Conservation (phyloP, 2,888 invertebrate species). For the Ormyrus nitidulus region DNA sequence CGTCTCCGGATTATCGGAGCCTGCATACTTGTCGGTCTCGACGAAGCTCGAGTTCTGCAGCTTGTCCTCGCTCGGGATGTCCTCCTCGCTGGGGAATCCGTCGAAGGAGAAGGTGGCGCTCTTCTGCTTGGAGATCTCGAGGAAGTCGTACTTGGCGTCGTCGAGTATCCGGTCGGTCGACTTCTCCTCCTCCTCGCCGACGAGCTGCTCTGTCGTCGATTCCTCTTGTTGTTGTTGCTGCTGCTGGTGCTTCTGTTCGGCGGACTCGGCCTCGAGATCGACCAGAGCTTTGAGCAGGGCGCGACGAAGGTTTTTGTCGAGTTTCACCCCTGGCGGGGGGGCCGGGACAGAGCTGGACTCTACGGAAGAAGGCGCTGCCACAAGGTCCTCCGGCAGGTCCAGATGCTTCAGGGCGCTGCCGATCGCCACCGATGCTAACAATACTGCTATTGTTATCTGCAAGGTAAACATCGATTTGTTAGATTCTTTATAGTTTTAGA, state of each 20-base stretch:
- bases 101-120: conserved; percentile 65
- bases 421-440: conserved; percentile 53
- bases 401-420: conserved; percentile 38
- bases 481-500: too few species aligned
- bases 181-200: conserved; percentile 15
- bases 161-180: conserved; percentile 37
- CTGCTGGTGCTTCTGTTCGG: conserved; percentile 68
- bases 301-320: conserved; percentile 85
- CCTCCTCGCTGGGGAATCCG: conserved; percentile 67
- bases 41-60: conserved; percentile 72
- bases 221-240: conserved; percentile 47
- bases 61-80: conserved; percentile 70
- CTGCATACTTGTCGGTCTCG: conserved; percentile 65
- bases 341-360: background rate
- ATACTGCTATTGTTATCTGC: conserved; percentile 59
- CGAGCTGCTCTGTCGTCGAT: conserved; percentile 10
- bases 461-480: background rate
- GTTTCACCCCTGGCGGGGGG: conserved; percentile 73
- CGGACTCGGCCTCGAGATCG: conserved; percentile 83
- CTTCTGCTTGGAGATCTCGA: conserved; percentile 59
- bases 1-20: conserved; percentile 53
- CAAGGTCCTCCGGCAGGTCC: conserved; percentile 57
- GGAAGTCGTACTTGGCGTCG: conserved; percentile 64
- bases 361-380: conserved; percentile 55
- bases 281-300: conserved; percentile 86